These are phyloP conservation scores for Eristalinus sepulchralis DNA, from an alignment of 2,888 invertebrate genomes.

Conservation along the genomic window DNA sequence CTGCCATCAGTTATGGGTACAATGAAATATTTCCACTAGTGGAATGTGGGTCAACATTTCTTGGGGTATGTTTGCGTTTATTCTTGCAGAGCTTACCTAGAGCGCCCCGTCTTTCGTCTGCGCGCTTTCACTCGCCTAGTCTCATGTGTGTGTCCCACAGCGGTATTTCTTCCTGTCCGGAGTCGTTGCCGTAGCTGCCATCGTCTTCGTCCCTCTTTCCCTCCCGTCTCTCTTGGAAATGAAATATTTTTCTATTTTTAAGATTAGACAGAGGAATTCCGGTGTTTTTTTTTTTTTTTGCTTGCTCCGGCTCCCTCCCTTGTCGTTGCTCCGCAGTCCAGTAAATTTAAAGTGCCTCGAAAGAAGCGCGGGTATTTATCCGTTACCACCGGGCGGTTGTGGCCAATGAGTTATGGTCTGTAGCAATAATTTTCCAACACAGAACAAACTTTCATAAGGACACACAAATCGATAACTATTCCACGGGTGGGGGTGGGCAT, in stretches of 20 bases:
- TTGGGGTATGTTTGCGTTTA: conserved; percentile 61
- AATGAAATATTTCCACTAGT: conserved; percentile 69
- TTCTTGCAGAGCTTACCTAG: conserved; percentile 35
- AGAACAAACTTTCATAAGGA: background rate
- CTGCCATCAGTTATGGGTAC: conserved; percentile 70
- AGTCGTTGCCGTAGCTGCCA: background rate
- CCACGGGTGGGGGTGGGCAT: background rate
- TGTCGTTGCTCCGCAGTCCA: background rate
- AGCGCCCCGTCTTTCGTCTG: background rate
- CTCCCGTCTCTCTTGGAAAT: conserved; percentile 28
- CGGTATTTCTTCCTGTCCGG: conserved; percentile 40
- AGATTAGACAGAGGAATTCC: conserved; percentile 55
- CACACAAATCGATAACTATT: background rate
- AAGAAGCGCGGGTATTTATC: background rate
- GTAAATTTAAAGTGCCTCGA: background rate
- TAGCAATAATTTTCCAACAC: background rate
- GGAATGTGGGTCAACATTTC: conserved; percentile 71
- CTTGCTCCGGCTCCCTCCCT: too few relatives aligned
- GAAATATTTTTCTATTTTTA: conserved; percentile 57
- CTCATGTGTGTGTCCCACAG: conserved; percentile 38
- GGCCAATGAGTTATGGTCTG: background rate
- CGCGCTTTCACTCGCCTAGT: background rate
- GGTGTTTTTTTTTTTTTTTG: conserved; percentile 7
- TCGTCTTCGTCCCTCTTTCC: background rate
- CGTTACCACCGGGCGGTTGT: background rate